Percentiles rank a stretch among this genome's conserved stretches.
Conservation (phyloP, 1,140 invertebrate genomes). For the Sitophilus oryzae region DNA sequence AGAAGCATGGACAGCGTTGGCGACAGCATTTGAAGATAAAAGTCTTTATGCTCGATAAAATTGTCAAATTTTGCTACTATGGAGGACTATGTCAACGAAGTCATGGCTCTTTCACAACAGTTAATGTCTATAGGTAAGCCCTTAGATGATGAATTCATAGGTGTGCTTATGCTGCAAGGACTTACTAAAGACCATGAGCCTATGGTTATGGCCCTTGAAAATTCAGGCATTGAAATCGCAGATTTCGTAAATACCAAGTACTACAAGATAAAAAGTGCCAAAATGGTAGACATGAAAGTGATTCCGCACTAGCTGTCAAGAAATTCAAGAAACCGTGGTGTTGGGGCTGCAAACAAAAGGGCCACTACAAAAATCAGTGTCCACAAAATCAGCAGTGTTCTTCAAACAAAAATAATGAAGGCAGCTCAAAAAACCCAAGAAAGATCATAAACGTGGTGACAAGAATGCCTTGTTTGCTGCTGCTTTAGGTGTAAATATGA, state of each 20-base stretch:
- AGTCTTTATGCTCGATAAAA: slow-evolving; percentile 22
- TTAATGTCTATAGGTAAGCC: slow-evolving; percentile 25
- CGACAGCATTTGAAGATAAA: slow-evolving; percentile 24
- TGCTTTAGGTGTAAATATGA: no score
- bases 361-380: no score
- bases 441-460: no score
- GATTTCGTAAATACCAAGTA: slow-evolving; percentile 37
- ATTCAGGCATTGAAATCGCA: slow-evolving; percentile 33
- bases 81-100: slow-evolving; percentile 20
- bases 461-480: no score
- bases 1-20: slow-evolving; percentile 16
- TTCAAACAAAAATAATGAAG: slow-evolving; percentile 13
- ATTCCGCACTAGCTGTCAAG: slow-evolving; percentile 9
- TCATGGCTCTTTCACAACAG: slow-evolving; percentile 17
- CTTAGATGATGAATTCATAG: slow-evolving; percentile 32
- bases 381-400: background rate
- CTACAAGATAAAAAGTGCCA: slow-evolving; percentile 37
- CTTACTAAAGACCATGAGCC: slow-evolving; percentile 34
- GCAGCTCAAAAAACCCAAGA: no score
- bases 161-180: slow-evolving; percentile 31
- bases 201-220: slow-evolving; percentile 40
- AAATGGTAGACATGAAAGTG: slow-evolving; percentile 27
- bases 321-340: slow-evolving; percentile 19
- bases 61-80: slow-evolving; percentile 17
- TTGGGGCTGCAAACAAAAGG: slow-evolving; percentile 21